Base-by-base conservation (phyloP, 2,888 invertebrate species). In the Lucinisca nassula region DNA sequence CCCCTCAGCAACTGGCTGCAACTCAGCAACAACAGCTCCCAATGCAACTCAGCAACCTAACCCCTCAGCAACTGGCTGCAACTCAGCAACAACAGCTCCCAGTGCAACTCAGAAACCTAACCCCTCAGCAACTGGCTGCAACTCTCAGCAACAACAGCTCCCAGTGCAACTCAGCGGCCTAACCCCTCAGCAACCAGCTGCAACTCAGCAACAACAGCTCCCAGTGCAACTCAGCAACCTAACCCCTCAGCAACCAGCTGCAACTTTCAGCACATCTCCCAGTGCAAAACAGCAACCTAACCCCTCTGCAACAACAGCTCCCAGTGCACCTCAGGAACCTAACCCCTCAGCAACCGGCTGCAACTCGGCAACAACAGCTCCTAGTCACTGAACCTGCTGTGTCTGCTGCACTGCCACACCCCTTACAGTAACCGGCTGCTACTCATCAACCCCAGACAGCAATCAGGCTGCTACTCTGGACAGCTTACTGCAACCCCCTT, bases 391-490 rank as follows among this genome's bases (percentile, higher is more conserved):
- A n/a, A n/a, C n/a, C 83, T 78, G 74, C 72, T 78, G 27, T 45
- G 40, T 72, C 87, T 45, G n/a, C n/a, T n/a, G n/a, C n/a, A n/a
- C n/a, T n/a, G n/a, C n/a, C n/a, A n/a, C n/a, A 75, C n/a, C 78
- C 79, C 40, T 55, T 70, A 84, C 87, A 78, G 85, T 82, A 78
- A 70, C 80, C 79, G 84, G 87, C 90, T 85, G 87, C 87, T 35
- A 45, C 45, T 45, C 45, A 45, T 8, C 45, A 12, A 45, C 45
- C 45, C 45, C 45, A 8, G n/a, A n/a, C n/a, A n/a, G n/a, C n/a
- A n/a, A n/a, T n/a, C 80, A 76, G 84, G 87, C 90, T 85, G 87
- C 87, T 35, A 58, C 58, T 58, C 58, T 27, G 24, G 58, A 58
- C 58, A 58, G 58, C 58, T 58, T 58, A 58, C 58, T 27, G 58